phyloP scores from a whole-genome alignment of 2,888 invertebrate species.

The Phrixothrix hirtus region DNA sequence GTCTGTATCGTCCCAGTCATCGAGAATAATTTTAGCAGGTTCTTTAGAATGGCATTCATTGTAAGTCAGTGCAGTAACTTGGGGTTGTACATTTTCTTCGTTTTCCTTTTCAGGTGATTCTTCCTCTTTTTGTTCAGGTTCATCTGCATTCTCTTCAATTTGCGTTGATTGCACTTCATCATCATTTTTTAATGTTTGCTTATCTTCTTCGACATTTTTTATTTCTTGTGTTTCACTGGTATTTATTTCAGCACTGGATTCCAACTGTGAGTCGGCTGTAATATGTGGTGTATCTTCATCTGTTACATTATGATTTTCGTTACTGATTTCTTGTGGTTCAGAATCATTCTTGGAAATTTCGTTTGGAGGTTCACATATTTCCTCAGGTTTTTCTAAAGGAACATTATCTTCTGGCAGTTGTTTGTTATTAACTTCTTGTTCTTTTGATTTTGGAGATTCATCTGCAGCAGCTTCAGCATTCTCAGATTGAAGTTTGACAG shows the following conservation, averaged over 20 bases:
- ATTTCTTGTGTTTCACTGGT: neutral
- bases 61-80: neutral
- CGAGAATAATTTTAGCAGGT: slow-evolving; percentile 47
- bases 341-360: too few species aligned
- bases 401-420: neutral
- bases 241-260: too few species aligned
- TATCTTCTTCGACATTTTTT: too few species aligned
- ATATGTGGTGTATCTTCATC: too few species aligned
- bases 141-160: too few species aligned
- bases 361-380: neutral
- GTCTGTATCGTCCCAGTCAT: slow-evolving; percentile 57
- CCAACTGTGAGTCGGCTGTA: neutral
- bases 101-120: neutral
- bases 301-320: neutral
- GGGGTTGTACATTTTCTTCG: neutral
- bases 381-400: neutral
- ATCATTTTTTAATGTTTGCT: too few species aligned
- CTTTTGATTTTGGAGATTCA: too few species aligned
- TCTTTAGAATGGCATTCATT: slow-evolving; percentile 10
- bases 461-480: too few species aligned
- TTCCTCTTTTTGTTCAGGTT: neutral
- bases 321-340: neutral
- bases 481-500: too few species aligned
- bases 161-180: too few species aligned
- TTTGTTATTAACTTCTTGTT: neutral